Base-by-base conservation (phyloP, 37 sponge, comb jelly and placozoan species). In the Lycopodina hypogea region DNA sequence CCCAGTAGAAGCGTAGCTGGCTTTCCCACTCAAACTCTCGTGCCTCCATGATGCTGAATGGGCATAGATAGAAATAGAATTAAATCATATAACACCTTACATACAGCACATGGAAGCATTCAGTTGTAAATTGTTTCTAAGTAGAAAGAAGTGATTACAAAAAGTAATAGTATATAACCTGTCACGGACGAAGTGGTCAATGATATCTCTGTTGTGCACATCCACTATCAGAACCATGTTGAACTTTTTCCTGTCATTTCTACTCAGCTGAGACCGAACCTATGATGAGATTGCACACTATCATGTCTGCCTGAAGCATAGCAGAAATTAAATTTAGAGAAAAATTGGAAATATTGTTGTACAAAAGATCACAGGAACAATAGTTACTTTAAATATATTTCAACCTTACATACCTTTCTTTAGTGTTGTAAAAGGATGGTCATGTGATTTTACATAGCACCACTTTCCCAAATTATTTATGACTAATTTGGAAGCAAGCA, bases 1-100 rank as follows among this genome's bases (percentile, higher is more conserved):
- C 93, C 99, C 99, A 98, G 87, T 98, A 98, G 93, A 98, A 98
- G 68, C 99, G 72, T 77, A 98, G 75, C 84, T 98, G 99, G 56
- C 92, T 89, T 80, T 98, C 99, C 99, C 99, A 98, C 79, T 98
- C 99, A 91, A 98, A 98, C 78, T 98, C 99, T 23, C 96, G 74
- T 24, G 92, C 92, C 64, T 98, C 99, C 92, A 98, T 91, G 62
- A 98, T 98, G 84, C 96, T 93, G 52, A 45, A 60, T 23, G 55
- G 35, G 32, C 26, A 37, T 14, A 67, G 4, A 53, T 55, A 53
- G 56, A 53, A 51, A 71, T 71, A 14, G 14, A 42, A 18, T 35
- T 48, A 22, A 42, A 42, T 11, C 6, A 19, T 71, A 45, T 6
- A 28, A 62, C 23, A 26, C n/a, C 37, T 7, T 18, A 3, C 11